phyloP scores from a whole-genome alignment of 1,140 invertebrate species.

The Solenopsis invicta region DNA sequence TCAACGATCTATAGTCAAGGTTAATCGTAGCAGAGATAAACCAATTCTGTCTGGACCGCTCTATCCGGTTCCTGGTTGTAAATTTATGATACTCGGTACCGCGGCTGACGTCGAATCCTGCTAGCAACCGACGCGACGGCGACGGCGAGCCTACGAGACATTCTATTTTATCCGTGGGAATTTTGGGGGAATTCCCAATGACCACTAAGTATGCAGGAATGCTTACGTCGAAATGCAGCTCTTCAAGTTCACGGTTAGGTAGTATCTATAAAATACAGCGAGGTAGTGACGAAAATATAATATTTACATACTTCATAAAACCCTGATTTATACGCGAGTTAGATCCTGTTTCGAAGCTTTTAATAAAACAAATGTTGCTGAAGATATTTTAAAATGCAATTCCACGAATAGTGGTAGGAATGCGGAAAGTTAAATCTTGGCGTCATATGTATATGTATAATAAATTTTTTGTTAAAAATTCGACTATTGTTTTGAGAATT shows the following conservation, averaged over 20 bases:
- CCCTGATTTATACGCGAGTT: background rate
- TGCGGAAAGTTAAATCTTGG: slow-evolving; percentile 18
- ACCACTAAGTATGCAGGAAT: slow-evolving; percentile 48
- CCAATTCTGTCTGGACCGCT: slow-evolving; percentile 31
- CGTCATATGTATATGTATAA: background rate
- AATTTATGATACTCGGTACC: slow-evolving; percentile 41
- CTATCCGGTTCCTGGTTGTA: slow-evolving; percentile 62
- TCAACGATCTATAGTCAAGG: slow-evolving; percentile 47
- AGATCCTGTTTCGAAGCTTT: background rate
- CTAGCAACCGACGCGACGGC: background rate
- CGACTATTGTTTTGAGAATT: background rate
- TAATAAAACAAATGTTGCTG: background rate
- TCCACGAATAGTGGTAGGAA: background rate
- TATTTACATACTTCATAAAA: slow-evolving; percentile 25
- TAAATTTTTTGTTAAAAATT: background rate
- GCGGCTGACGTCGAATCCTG: slow-evolving; percentile 34
- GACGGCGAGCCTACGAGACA: background rate
- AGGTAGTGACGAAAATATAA: background rate
- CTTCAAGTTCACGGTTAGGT: slow-evolving; percentile 52
- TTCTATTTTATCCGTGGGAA: slow-evolving; percentile 7
- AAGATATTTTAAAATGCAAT: background rate
- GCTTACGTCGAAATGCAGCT: background rate
- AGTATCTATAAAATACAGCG: background rate
- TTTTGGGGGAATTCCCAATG: slow-evolving; percentile 51
- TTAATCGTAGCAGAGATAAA: slow-evolving; percentile 30